Percentiles rank a stretch among this genome's conserved stretches.
Evolutionary conservation across 2,113 vertebrate genomes (phyloP).

Genomic region (Malurus cyaneus): DNA sequence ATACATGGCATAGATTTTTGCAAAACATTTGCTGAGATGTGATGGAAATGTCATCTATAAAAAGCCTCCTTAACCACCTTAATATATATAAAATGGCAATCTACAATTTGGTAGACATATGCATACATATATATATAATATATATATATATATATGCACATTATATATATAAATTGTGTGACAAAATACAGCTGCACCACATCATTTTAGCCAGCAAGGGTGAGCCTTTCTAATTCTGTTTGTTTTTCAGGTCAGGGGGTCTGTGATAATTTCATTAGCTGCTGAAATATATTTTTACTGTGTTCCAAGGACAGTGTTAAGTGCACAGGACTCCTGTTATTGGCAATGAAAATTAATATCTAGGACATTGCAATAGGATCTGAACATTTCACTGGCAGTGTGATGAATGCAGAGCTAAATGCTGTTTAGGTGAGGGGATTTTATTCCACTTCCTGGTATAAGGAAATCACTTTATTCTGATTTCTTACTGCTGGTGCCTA

Average conservation of each 20-base stretch:
- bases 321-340: conserved; percentile 7
- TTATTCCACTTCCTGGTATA: not conserved
- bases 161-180: not conserved
- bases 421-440: not conserved
- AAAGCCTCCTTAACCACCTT: conserved; percentile 20
- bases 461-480: conserved; percentile 9
- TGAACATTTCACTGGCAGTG: not conserved
- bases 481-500: not conserved
- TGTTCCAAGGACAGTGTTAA: conserved; percentile 46
- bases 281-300: conserved; percentile 13
- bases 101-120: conserved; percentile 31
- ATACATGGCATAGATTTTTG: not conserved
- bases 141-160: not conserved
- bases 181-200: conserved; percentile 31
- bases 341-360: conserved; percentile 31
- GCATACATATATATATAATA: not conserved
- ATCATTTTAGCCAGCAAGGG: conserved; percentile 21
- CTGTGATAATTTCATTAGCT: conserved; percentile 50
- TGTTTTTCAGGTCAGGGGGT: conserved; percentile 16
- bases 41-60: conserved; percentile 59
- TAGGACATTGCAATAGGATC: not conserved
- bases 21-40: conserved; percentile 41
- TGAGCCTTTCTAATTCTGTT: conserved; percentile 3
- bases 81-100: conserved; percentile 36
- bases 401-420: not conserved